These are phyloP conservation scores for Scomber japonicus DNA, from an alignment of 2,113 vertebrate species.

Conservation along the genomic window DNA sequence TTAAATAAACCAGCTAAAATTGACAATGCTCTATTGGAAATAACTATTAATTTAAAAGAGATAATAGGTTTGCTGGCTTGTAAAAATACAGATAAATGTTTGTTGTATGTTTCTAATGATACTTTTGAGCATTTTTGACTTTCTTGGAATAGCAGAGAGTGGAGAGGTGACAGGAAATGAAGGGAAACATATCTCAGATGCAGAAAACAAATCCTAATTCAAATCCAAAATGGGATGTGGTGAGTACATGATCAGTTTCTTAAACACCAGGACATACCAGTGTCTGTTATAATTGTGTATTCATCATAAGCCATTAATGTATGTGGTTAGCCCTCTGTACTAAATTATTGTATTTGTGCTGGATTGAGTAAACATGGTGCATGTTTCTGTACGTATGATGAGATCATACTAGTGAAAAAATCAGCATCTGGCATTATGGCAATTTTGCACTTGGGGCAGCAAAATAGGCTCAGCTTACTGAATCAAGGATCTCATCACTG, in stretches of 20 bases:
- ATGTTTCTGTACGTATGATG: background rate
- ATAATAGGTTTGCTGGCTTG: background rate
- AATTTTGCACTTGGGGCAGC: slow-evolving; percentile 22
- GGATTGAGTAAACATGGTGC: slow-evolving; percentile 19
- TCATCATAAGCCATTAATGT: background rate
- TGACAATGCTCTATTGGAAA: background rate
- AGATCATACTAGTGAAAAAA: slow-evolving; percentile 12
- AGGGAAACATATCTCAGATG: no score
- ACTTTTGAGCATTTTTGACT: background rate
- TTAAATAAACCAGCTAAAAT: background rate
- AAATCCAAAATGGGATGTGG: background rate
- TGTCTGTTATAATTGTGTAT: background rate
- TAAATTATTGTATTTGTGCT: slow-evolving; percentile 6
- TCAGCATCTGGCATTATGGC: slow-evolving; percentile 41
- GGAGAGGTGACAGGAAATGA: background rate
- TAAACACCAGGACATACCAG: background rate
- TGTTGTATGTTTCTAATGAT: background rate
- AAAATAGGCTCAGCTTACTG: slow-evolving; percentile 25
- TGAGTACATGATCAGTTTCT: background rate
- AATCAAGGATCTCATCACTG: slow-evolving; percentile 28
- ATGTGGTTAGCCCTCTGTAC: background rate
- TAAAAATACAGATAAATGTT: background rate
- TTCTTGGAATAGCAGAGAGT: background rate
- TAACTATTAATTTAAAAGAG: background rate
- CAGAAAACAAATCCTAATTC: no score